Base-by-base conservation (phyloP, 1,140 invertebrate species). In the Chrysomallon squamiferum region DNA sequence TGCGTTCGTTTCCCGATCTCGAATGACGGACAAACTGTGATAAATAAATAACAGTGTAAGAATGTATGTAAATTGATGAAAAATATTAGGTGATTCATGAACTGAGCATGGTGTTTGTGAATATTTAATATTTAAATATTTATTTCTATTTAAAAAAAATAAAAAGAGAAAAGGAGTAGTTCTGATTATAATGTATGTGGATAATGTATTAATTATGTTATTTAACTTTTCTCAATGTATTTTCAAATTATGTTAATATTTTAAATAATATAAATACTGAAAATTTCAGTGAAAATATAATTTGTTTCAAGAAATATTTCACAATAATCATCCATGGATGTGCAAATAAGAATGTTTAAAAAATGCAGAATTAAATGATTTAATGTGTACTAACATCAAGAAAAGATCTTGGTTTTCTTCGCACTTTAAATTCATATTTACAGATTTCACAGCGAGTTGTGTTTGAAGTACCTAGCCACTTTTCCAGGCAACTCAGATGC, bases 401-500 rank as follows among this genome's bases (percentile, higher is more conserved):
- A 15, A 86, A 74, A 6, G 83, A 73, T 66, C 79, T 79, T 18
- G 85, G 77, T 32, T 69, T 77, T 27, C 82, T 84, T 5, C 78
- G 66, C 4, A 86, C 82, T 30, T 77, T 77, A 74, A 86, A 90
- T 20, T 77, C 63, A 69, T 85, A 87, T 66, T 88, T 83, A 78
- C 89, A 90, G 52, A 90, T 87, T 78, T 90, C 89, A 79, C 89
- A 90, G 22, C 78, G 77, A 65, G 86, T 85, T 2, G 80, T 84
- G 74, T 89, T 88, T 2, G 88, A 86, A 1, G 86, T 83, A 18
- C 88, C 87, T 2, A 92, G 74, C 91, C 91, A 92, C 61, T 88
- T 84, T 75, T 92, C 90, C 33, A 92, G 82, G 69, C 91, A 92
- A 67, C 87, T 88, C 0, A 87, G 83, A 75, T 92, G 91, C 4